Percentiles rank a stretch among this genome's conserved stretches.
phyloP scores from a whole-genome alignment of 2,888 invertebrate genomes.

The Arctia plantaginis region DNA sequence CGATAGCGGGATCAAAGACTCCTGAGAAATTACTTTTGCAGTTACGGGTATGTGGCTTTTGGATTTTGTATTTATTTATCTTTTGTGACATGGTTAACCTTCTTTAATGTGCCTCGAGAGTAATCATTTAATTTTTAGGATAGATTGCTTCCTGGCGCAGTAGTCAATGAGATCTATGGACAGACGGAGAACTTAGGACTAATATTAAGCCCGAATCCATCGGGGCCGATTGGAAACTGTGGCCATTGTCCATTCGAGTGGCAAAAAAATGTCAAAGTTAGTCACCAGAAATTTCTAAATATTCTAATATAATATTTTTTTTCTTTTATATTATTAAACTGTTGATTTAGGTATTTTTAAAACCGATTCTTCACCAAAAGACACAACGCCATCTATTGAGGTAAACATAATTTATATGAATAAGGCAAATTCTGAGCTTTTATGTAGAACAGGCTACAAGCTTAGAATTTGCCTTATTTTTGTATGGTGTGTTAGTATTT shows the following conservation, averaged over 20 bases:
- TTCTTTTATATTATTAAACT: too few relatives aligned
- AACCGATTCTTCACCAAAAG: too few relatives aligned
- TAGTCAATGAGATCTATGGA: conserved; percentile 10
- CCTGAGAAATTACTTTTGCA: conserved; percentile 55
- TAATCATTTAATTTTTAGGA: too few relatives aligned
- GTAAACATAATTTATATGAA: not conserved
- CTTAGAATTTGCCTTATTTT: too few relatives aligned
- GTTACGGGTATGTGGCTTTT: conserved; percentile 57
- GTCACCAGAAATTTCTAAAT: not conserved
- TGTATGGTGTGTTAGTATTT: too few relatives aligned
- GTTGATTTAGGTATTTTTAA: too few relatives aligned
- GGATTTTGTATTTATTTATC: too few relatives aligned
- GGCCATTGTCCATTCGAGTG: conserved; percentile 36
- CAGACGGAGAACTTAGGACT: conserved; percentile 17
- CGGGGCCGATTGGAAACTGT: conserved; percentile 19
- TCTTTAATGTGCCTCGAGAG: too few relatives aligned
- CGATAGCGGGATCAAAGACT: conserved; percentile 63
- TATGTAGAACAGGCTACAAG: too few relatives aligned
- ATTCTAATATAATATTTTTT: not conserved
- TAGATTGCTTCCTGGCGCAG: conserved; percentile 8
- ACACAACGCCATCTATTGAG: too few relatives aligned
- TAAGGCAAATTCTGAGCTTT: too few relatives aligned
- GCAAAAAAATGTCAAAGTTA: conserved; percentile 59
- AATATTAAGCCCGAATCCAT: not conserved
- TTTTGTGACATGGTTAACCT: too few relatives aligned